These are phyloP conservation scores for Gadus macrocephalus DNA, from an alignment of 2,113 vertebrate species.

Conservation along the genomic window DNA sequence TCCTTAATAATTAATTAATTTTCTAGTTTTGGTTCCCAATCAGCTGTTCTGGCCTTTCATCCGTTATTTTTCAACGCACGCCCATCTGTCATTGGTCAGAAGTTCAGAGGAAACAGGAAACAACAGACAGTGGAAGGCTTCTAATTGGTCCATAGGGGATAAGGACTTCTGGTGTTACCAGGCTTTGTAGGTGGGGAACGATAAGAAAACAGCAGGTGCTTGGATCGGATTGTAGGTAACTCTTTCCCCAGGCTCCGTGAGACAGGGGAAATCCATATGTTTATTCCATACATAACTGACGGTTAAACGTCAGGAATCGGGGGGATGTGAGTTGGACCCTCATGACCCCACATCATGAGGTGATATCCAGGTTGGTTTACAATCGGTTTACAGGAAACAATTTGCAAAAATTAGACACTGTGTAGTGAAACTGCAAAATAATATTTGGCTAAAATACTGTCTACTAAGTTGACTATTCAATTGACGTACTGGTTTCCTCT, in stretches of 20 bases:
- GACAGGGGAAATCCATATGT: not conserved
- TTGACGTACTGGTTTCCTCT: too few relatives aligned
- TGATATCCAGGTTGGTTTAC: too few relatives aligned
- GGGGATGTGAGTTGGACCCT: too few relatives aligned
- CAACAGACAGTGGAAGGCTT: conserved; percentile 38
- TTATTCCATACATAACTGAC: too few relatives aligned
- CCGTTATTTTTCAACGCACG: not conserved
- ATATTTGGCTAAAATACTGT: not conserved
- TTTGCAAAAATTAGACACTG: not conserved
- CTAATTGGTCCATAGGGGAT: conserved; percentile 65
- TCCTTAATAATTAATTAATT: too few relatives aligned
- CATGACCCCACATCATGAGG: too few relatives aligned
- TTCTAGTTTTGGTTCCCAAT: not conserved
- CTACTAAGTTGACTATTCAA: too few relatives aligned
- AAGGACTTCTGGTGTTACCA: conserved; percentile 32
- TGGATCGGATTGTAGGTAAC: conserved; percentile 10
- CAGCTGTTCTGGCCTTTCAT: not conserved
- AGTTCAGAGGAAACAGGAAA: conserved; percentile 50
- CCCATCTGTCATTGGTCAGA: conserved; percentile 64
- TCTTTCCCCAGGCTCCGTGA: conserved; percentile 24
- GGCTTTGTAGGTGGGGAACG: conserved; percentile 32
- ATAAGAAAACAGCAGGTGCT: conserved; percentile 56
- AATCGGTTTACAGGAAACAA: not conserved
- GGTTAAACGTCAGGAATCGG: too few relatives aligned
- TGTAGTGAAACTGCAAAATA: not conserved